Conservation (phyloP, 2,113 vertebrate species). For the Cyphotilapia sp. region DNA sequence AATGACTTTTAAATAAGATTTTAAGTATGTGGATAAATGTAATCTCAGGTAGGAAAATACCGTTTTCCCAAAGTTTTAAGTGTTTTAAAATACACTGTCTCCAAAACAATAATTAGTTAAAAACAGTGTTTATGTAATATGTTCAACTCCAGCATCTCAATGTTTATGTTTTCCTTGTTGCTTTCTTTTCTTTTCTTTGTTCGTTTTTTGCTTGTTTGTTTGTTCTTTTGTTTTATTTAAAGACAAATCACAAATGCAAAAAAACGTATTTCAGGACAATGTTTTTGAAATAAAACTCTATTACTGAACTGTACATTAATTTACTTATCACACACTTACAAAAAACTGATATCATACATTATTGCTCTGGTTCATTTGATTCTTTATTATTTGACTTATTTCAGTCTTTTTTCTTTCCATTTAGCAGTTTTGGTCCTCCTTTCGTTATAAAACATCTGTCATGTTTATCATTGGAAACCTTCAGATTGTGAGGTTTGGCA, state of each 20-base stretch:
- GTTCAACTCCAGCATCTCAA: neutral
- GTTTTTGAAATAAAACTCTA: neutral
- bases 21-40: neutral
- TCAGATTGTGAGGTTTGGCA: neutral
- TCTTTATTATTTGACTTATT: neutral
- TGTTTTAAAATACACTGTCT: neutral
- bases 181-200: neutral
- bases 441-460: neutral
- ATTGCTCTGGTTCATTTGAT: neutral
- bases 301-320: neutral
- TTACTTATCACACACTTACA: neutral
- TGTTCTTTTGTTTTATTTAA: neutral
- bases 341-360: neutral
- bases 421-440: neutral
- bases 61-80: neutral
- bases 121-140: neutral
- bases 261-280: neutral
- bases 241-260: neutral
- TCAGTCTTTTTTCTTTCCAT: neutral
- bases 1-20: neutral
- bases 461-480: neutral
- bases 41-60: neutral
- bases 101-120: accelerated
- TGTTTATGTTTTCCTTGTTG: neutral
- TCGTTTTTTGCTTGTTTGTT: neutral